Base-by-base conservation (phyloP, 2,113 vertebrate genomes). In the Tylochromis polylepis region DNA sequence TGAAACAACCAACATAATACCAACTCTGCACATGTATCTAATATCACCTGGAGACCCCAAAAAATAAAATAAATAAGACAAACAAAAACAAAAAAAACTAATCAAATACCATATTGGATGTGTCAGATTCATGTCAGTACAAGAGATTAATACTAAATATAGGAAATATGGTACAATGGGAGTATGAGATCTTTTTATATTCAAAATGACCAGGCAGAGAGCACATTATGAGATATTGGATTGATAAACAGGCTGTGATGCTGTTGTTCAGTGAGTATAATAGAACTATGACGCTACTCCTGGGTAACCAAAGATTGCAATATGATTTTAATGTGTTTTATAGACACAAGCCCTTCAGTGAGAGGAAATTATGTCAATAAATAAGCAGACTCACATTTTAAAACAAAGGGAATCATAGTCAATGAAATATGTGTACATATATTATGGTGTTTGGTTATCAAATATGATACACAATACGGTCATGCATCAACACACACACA, bases 271-370 rank as follows among this genome's bases (percentile, higher is more conserved):
- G 77, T 67, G 92, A 91, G 89, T 91, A 93, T 95, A 95, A 95
- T 94, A 91, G 93, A 95, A 95, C 95, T 95, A 95, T 95, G 94
- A 93, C 87, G 81, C 91, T 92, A 92, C 91, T 95, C 93, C 94
- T 91, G 95, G 95, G 94, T 94, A 94, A 94, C 94, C 93, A 91
- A 88, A 94, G 92, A 95, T 93, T 93, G 93, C 92, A 94, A 95
- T 95, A 94, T 94, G 93, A 95, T 95, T 95, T 94, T 94, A 95
- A 95, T 95, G 95, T 91, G 87, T 90, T 94, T 95, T 95, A 95
- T 93, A 91, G 92, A 94, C 93, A 91, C 89, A 53, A 59, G 91
- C 90, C 91, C 90, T 92, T 94, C 92, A 93, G 94, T 75, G 94
- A 83, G 84, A 93, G 94, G 95, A 95, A 95, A 95, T 95, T 85